Conservation (phyloP, 2,888 invertebrate genomes). For the Biston betularia region DNA sequence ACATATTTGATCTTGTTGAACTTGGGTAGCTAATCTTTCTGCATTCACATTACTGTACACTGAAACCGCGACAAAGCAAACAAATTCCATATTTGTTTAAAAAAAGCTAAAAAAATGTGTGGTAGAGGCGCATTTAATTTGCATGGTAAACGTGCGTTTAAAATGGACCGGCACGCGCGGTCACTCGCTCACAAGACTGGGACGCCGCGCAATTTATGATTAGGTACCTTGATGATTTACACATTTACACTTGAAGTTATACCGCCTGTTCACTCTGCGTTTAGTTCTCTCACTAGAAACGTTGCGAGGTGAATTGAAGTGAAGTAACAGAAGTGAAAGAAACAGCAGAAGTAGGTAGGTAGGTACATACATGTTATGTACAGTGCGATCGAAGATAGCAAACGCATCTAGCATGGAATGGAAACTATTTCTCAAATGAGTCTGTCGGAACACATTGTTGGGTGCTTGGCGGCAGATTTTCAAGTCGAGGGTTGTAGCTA, state of each 20-base stretch:
- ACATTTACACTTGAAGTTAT: not conserved
- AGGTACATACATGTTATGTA: too few relatives aligned
- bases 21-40: slow-evolving; percentile 9
- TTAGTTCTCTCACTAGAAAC: too few relatives aligned
- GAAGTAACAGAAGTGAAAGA: too few relatives aligned
- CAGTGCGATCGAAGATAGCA: too few relatives aligned
- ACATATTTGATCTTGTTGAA: not conserved
- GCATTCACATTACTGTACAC: slow-evolving; percentile 43
- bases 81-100: slow-evolving; percentile 72
- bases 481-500: too few relatives aligned
- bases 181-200: slow-evolving; percentile 66
- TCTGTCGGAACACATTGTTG: too few relatives aligned
- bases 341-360: too few relatives aligned
- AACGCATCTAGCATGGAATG: too few relatives aligned
- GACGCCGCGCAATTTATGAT: slow-evolving; percentile 34
- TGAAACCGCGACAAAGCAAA: slow-evolving; percentile 59
- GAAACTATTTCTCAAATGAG: too few relatives aligned
- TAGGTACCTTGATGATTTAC: slow-evolving; percentile 5
- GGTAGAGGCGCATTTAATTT: slow-evolving; percentile 77
- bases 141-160: slow-evolving; percentile 83
- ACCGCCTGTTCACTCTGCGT: too few relatives aligned
- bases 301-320: too few relatives aligned
- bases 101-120: slow-evolving; percentile 66
- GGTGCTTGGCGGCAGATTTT: too few relatives aligned
- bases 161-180: slow-evolving; percentile 83